phyloP scores from a whole-genome alignment of 1,140 invertebrate genomes.

The Cherax quadricarinatus region DNA sequence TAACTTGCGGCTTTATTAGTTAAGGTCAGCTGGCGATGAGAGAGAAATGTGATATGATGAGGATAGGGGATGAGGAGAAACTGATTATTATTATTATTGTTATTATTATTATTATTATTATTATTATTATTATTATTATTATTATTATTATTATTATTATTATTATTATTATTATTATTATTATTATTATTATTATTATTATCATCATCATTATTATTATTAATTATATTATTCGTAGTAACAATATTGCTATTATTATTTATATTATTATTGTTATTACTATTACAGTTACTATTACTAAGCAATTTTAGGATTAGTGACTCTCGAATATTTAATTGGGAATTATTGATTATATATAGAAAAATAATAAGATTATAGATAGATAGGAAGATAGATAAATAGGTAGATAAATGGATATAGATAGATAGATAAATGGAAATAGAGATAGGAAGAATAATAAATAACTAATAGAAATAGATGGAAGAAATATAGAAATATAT shows the following conservation, averaged over 20 bases:
- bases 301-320: background rate
- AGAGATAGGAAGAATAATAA: background rate
- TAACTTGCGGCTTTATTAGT: no score
- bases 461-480: background rate
- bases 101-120: background rate
- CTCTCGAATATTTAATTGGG: background rate
- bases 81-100: background rate
- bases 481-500: no score
- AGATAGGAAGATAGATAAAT: no score
- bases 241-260: background rate
- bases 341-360: background rate
- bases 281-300: background rate
- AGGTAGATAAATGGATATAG: no score
- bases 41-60: background rate
- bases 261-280: background rate
- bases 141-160: slow-evolving; percentile 13
- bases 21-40: no score
- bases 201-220: no score
- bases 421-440: background rate
- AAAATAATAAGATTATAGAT: background rate
- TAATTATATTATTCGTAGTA: background rate
- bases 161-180: slow-evolving; percentile 35
- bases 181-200: background rate
- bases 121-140: slow-evolving; percentile 18
- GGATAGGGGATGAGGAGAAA: no score